phyloP scores from a whole-genome alignment of 2,113 vertebrate species.

The Amphiprion ocellaris region DNA sequence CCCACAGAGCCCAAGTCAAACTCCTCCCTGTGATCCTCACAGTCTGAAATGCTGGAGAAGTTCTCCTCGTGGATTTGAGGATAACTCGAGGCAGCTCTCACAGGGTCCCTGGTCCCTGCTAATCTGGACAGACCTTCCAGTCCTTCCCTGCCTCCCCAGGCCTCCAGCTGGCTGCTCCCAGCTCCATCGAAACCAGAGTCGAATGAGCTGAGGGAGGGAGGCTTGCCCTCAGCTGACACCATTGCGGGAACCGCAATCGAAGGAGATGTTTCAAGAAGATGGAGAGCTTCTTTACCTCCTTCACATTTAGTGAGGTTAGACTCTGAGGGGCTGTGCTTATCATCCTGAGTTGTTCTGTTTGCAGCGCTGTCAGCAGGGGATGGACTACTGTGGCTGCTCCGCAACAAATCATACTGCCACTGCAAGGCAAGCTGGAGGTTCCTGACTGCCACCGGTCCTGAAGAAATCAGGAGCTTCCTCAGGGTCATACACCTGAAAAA shows the following conservation, averaged over 20 bases:
- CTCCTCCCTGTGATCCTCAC: conserved; percentile 41
- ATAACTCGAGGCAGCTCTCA: not conserved
- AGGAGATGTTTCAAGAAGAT: not conserved
- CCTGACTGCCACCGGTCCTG: conserved; percentile 54
- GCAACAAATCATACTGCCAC: conserved; percentile 82
- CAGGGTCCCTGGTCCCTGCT: conserved; percentile 15
- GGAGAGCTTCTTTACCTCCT: not conserved
- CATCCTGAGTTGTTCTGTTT: not conserved
- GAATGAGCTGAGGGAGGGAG: conserved; percentile 75
- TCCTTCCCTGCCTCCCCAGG: conserved; percentile 34
- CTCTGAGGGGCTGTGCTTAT: not conserved
- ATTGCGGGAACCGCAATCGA: not conserved
- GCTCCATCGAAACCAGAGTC: conserved; percentile 83
- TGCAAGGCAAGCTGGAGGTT: conserved; percentile 80
- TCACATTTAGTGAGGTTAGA: not conserved
- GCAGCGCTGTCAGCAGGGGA: not conserved
- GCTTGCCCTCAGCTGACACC: conserved; percentile 38
- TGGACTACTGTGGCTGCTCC: not conserved
- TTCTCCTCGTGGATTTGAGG: conserved; percentile 52
- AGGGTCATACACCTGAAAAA: conserved; percentile 80
- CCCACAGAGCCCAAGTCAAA: conserved; percentile 27
- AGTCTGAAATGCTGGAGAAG: conserved; percentile 41
- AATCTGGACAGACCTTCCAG: conserved; percentile 23
- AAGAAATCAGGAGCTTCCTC: conserved; percentile 76
- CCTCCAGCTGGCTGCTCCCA: conserved; percentile 62